Conservation (phyloP, 2,113 vertebrate species). For the Pongo abelii region DNA sequence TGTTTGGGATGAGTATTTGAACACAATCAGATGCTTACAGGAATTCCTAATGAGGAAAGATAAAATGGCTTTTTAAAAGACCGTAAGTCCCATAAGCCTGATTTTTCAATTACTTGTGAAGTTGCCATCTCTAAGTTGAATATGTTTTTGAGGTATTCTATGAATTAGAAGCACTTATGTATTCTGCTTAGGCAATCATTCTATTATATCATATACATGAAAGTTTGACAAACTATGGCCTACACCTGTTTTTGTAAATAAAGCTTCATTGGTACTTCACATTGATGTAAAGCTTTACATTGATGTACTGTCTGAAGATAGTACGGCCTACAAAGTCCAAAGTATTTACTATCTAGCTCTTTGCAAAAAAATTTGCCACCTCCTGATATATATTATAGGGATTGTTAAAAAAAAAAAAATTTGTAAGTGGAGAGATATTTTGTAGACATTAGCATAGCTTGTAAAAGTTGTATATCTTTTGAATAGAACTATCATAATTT, state of each 20-base stretch:
- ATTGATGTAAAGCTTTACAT: no score
- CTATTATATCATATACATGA: neutral
- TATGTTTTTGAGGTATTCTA: neutral
- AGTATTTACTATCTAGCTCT: neutral
- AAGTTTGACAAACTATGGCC: accelerated
- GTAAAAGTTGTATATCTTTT: neutral
- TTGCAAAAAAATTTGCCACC: neutral
- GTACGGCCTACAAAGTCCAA: neutral
- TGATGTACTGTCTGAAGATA: neutral
- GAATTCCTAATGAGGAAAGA: neutral
- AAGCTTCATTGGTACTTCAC: neutral
- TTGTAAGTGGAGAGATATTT: neutral
- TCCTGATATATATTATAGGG: neutral
- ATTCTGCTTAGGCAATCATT: neutral
- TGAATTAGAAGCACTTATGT: neutral
- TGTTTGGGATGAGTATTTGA: neutral
- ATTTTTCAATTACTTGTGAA: neutral
- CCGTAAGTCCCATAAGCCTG: neutral
- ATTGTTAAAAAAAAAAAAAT: neutral
- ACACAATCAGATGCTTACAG: neutral
- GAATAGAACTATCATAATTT: neutral
- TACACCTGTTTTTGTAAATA: neutral
- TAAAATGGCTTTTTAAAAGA: neutral
- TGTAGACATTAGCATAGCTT: neutral
- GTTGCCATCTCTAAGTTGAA: neutral